These are phyloP conservation scores for Chrysolina haemoptera DNA, from an alignment of 2,888 invertebrate genomes.

Conservation along the genomic window DNA sequence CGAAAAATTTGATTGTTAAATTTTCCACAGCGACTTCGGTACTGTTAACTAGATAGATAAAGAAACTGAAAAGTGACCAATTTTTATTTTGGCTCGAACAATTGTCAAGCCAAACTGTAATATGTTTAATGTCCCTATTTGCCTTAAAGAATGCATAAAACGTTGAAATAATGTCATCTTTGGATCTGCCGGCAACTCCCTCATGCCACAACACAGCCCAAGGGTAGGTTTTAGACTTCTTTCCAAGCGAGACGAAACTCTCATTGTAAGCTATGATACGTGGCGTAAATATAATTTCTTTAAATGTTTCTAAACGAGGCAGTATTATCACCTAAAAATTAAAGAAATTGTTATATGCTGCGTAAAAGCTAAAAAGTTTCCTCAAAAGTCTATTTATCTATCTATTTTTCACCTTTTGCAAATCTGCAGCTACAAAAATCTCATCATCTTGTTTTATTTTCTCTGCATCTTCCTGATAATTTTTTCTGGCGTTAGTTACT, in stretches of 20 bases:
- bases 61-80: slow-evolving; percentile 1
- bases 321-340: slow-evolving; percentile 34
- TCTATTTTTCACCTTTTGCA: slow-evolving; percentile 42
- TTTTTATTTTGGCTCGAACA: no score
- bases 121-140: slow-evolving; percentile 27
- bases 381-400: not conserved
- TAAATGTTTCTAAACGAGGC: slow-evolving; percentile 29
- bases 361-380: not conserved
- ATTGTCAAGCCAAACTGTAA: slow-evolving; percentile 27
- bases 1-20: not conserved
- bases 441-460: slow-evolving; percentile 4
- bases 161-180: slow-evolving; percentile 52
- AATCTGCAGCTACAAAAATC: slow-evolving; percentile 39
- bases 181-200: slow-evolving; percentile 41
- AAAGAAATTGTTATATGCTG: not conserved
- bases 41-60: slow-evolving; percentile 26
- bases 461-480: no score
- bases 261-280: slow-evolving; percentile 36
- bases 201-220: slow-evolving; percentile 60
- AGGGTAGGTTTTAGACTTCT: slow-evolving; percentile 28
- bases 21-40: slow-evolving; percentile 10
- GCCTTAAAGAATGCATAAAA: slow-evolving; percentile 33
- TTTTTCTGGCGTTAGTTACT: no score
- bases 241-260: slow-evolving; percentile 26
- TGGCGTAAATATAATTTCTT: no score